These are phyloP conservation scores for Pristis pectinata DNA, from an alignment of 2,797 vertebrate species.

Conservation along the genomic window DNA sequence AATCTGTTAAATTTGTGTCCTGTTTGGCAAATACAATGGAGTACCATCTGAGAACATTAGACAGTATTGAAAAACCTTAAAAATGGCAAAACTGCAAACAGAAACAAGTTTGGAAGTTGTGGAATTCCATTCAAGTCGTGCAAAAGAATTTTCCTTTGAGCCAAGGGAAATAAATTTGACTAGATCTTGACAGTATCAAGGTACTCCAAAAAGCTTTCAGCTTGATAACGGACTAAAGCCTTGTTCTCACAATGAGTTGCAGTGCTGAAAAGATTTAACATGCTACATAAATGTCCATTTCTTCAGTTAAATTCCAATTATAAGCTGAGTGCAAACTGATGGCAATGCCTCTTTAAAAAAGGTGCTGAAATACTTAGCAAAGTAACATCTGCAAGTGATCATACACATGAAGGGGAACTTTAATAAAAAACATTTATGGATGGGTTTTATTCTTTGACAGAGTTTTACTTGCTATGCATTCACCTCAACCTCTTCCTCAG, in stretches of 20 bases:
- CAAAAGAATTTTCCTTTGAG: neutral
- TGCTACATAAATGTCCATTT: constrained; percentile 39
- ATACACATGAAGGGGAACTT: constrained; percentile 51
- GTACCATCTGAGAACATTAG: neutral
- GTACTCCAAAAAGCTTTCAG: constrained; percentile 32
- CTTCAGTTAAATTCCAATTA: constrained; percentile 46
- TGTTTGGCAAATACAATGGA: neutral
- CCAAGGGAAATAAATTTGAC: constrained; percentile 34
- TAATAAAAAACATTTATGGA: constrained; percentile 51
- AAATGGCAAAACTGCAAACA: neutral
- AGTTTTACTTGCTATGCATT: constrained; percentile 38
- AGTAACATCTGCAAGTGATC: constrained; percentile 53
- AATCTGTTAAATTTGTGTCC: neutral
- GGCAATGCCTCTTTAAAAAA: constrained; percentile 46
- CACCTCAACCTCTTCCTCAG: constrained; percentile 6
- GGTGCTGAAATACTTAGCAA: constrained; percentile 47
- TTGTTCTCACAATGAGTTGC: neutral
- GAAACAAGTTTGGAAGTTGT: neutral
- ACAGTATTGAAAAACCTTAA: neutral
- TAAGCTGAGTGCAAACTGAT: constrained; percentile 47
- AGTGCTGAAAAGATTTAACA: constrained; percentile 42
- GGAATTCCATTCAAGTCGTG: constrained; percentile 4
- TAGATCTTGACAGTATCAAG: constrained; percentile 30
- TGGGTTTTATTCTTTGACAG: constrained; percentile 46
- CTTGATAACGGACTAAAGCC: constrained; percentile 30